These are phyloP conservation scores for Drosophila malerkotliana DNA, from an alignment of 1,140 invertebrate species.

Conservation along the genomic window DNA sequence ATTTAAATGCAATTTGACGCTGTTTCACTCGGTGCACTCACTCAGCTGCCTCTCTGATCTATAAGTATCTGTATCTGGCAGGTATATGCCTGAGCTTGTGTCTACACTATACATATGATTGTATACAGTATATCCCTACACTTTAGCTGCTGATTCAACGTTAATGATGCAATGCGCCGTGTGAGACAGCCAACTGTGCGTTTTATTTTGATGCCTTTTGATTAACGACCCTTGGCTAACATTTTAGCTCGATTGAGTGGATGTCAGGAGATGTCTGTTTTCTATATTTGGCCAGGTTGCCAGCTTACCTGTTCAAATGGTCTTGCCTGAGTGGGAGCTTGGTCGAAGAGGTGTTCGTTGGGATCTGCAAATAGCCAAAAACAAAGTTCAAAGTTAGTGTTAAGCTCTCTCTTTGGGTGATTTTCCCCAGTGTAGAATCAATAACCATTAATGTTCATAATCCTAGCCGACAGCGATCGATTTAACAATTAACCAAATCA, in stretches of 20 bases:
- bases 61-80: conserved; percentile 60
- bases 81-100: conserved; percentile 49
- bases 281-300: conserved; percentile 26
- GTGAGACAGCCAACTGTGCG: conserved; percentile 64
- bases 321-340: conserved; percentile 30
- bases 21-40: conserved; percentile 63
- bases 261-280: conserved; percentile 22
- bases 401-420: not conserved
- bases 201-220: conserved; percentile 75
- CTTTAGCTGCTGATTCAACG: conserved; percentile 48
- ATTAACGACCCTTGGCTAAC: conserved; percentile 70
- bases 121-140: conserved; percentile 14
- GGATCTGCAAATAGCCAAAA: conserved; percentile 55
- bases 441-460: conserved; percentile 11
- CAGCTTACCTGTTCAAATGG: conserved; percentile 58
- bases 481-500: conserved; percentile 21
- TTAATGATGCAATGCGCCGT: conserved; percentile 74
- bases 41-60: conserved; percentile 37
- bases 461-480: conserved; percentile 13
- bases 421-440: not conserved
- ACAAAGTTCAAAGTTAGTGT: not conserved
- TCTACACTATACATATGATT: conserved; percentile 8
- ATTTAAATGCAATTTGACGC: conserved; percentile 81
- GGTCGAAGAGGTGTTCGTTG: conserved; percentile 56
- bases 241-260: conserved; percentile 46